Percentiles rank a stretch among this genome's conserved stretches.
These are phyloP conservation scores for Pantherophis alleghaniensis DNA, from an alignment of 2,797 vertebrate species.

Conservation along the genomic window DNA sequence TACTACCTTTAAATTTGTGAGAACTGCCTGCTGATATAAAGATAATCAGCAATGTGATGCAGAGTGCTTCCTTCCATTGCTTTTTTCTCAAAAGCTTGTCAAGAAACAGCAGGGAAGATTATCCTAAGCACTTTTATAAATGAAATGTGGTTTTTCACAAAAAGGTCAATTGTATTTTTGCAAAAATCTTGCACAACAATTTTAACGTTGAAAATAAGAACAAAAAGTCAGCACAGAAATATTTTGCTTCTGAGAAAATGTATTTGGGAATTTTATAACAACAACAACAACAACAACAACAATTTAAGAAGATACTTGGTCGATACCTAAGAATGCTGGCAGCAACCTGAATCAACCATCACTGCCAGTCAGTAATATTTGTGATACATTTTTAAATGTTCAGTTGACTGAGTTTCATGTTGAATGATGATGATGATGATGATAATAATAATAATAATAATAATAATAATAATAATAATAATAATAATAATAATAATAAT, in stretches of 20 bases:
- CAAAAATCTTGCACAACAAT: not conserved
- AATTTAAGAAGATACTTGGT: too few relatives aligned
- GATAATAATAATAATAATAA: too few relatives aligned
- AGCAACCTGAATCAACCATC: too few relatives aligned
- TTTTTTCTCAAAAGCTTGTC: not conserved
- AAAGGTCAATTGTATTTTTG: not conserved
- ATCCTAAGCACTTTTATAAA: not conserved
- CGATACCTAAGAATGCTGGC: too few relatives aligned
- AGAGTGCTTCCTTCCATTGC: not conserved
- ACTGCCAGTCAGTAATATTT: too few relatives aligned
- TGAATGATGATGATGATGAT: too few relatives aligned
- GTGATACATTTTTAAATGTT: too few relatives aligned
- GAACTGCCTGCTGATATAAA: not conserved
- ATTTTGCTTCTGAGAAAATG: not conserved
- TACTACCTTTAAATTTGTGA: not conserved
- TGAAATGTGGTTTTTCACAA: not conserved
- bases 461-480: too few relatives aligned
- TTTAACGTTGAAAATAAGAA: not conserved
- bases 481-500: too few relatives aligned
- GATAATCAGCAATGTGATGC: not conserved
- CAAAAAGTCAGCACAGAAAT: not conserved
- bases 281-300: not conserved
- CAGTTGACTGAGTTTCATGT: too few relatives aligned
- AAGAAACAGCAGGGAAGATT: not conserved
- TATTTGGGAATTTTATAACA: not conserved